These are phyloP conservation scores for Listronotus oregonensis DNA, from an alignment of 1,140 invertebrate genomes.

Conservation along the genomic window DNA sequence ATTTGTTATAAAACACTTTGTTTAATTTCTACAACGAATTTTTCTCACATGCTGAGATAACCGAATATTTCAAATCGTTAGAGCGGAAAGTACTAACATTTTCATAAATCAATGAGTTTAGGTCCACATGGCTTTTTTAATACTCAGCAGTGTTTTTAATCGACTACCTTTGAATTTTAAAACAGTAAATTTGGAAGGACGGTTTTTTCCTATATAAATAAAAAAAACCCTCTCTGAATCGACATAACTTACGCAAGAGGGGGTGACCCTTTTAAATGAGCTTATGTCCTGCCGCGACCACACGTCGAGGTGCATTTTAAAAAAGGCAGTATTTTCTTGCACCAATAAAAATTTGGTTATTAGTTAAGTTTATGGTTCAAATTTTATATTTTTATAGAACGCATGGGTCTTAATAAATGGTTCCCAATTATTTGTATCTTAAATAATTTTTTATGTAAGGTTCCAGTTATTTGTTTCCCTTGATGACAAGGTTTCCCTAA, in stretches of 20 bases:
- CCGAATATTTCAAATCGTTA: not conserved
- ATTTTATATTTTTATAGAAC: too few relatives aligned
- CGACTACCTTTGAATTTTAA: constrained; percentile 30
- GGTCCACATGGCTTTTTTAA: not conserved
- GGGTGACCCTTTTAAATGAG: constrained; percentile 32
- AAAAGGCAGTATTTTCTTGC: not conserved
- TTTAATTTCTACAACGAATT: too few relatives aligned
- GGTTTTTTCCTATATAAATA: constrained; percentile 20
- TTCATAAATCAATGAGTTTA: constrained; percentile 17
- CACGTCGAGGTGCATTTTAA: constrained; percentile 16
- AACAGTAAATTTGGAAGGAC: constrained; percentile 25
- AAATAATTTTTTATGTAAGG: too few relatives aligned
- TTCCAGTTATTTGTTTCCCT: too few relatives aligned
- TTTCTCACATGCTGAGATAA: too few relatives aligned
- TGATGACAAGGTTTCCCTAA: too few relatives aligned
- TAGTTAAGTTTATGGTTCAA: too few relatives aligned
- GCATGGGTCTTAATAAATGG: too few relatives aligned
- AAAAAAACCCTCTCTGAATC: constrained; percentile 23
- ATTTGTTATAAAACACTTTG: too few relatives aligned
- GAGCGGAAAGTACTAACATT: constrained; percentile 7
- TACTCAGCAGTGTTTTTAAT: constrained; percentile 22
- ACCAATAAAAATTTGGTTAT: too few relatives aligned
- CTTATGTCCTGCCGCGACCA: constrained; percentile 23
- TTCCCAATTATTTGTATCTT: too few relatives aligned
- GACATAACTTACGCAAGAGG: constrained; percentile 31